These are phyloP conservation scores for Chlorops oryzae DNA, from an alignment of 1,140 invertebrate genomes.

Conservation along the genomic window DNA sequence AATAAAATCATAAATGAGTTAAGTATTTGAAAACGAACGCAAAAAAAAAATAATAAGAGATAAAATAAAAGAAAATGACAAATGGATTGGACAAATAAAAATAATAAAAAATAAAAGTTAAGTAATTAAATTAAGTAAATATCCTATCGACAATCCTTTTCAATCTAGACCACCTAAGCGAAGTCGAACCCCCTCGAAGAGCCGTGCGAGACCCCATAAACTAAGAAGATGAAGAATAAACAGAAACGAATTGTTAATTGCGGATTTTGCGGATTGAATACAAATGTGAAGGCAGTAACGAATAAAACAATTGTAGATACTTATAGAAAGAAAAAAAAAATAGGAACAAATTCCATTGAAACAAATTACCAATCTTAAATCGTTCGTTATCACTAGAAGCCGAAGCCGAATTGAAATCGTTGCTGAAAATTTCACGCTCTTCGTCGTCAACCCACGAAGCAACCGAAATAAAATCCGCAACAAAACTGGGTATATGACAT, in stretches of 20 bases:
- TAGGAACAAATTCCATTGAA: not conserved
- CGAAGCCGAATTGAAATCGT: not conserved
- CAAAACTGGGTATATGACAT: constrained; percentile 89
- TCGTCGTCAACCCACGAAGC: constrained; percentile 79
- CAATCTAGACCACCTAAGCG: not conserved
- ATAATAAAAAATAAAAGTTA: constrained; percentile 8
- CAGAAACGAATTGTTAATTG: too few species aligned
- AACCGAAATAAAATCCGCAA: constrained; percentile 80
- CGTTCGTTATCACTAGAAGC: constrained; percentile 47
- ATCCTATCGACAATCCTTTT: too few species aligned
- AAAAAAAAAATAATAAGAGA: constrained; percentile 2
- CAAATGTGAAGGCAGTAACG: too few species aligned
- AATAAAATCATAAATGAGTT: constrained; percentile 17
- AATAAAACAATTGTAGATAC: too few species aligned
- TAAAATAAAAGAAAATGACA: constrained; percentile 5
- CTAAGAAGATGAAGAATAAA: too few species aligned
- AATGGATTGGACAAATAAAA: constrained; percentile 2
- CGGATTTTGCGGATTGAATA: too few species aligned
- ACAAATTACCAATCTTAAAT: constrained; percentile 16
- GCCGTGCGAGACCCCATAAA: too few species aligned
- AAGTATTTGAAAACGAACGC: constrained; percentile 12
- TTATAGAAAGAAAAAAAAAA: constrained; percentile 37
- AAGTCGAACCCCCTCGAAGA: not conserved
- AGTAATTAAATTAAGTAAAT: not conserved
- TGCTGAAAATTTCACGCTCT: constrained; percentile 54